Percentiles rank a stretch among this genome's conserved stretches.
Evolutionary conservation across 2,113 vertebrate species (phyloP).

Genomic region (Upupa epops): DNA sequence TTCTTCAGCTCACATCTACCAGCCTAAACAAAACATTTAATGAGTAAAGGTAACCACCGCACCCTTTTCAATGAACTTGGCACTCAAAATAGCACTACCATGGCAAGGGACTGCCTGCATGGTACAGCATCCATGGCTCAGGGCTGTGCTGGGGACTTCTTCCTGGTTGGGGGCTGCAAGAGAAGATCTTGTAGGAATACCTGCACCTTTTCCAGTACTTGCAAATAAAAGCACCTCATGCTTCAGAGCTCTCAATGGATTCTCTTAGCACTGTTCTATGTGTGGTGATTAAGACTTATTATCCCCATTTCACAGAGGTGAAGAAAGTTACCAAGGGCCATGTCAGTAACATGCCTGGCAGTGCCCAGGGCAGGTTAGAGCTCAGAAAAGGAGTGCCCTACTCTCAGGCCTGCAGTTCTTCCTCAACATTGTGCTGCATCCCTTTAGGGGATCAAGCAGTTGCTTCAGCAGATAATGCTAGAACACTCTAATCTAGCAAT

Average conservation of each 20-base stretch:
- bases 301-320: constrained; percentile 39
- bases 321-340: constrained; percentile 53
- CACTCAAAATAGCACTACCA: background rate
- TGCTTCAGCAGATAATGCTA: constrained; percentile 26
- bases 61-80: background rate
- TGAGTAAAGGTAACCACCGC: background rate
- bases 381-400: background rate
- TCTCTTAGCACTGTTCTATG: background rate
- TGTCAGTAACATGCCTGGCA: background rate
- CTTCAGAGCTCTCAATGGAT: background rate
- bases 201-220: background rate
- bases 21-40: background rate
- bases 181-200: background rate
- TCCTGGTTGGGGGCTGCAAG: background rate
- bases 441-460: constrained; percentile 28
- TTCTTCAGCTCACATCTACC: background rate
- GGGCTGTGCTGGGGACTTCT: background rate
- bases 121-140: background rate
- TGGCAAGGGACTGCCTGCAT: background rate
- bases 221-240: background rate
- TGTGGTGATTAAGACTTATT: constrained; percentile 44
- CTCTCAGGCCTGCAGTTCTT: background rate
- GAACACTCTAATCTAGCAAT: constrained; percentile 26
- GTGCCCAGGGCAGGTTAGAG: background rate
- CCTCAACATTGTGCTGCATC: background rate